A percentile compares a stretch with the other conserved stretches of the same genome.
Conservation (phyloP, 1,140 invertebrate genomes). For the Diuraphis noxia region DNA sequence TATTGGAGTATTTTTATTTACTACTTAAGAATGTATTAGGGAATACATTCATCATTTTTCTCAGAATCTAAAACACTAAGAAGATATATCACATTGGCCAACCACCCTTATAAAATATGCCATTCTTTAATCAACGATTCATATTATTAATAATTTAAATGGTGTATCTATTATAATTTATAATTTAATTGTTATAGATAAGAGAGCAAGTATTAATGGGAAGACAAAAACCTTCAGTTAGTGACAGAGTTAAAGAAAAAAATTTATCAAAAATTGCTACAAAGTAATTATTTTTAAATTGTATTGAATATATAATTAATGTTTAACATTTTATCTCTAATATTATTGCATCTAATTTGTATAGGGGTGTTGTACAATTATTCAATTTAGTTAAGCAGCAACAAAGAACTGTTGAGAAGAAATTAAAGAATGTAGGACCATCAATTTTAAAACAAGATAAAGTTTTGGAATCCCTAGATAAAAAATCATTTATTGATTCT, state of each 20-base stretch:
- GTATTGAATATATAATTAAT: background rate
- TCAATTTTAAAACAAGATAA: conserved; percentile 81
- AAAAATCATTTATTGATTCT: conserved; percentile 81
- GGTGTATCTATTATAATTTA: background rate
- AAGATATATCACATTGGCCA: no score
- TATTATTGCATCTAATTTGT: conserved; percentile 56
- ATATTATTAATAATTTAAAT: background rate
- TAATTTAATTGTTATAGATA: conserved; percentile 62
- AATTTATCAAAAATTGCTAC: conserved; percentile 81
- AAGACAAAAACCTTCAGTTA: conserved; percentile 73
- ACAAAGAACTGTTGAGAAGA: conserved; percentile 75
- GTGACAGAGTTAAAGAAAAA: conserved; percentile 75
- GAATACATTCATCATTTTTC: background rate
- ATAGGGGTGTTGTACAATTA: conserved; percentile 84
- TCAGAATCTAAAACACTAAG: no score
- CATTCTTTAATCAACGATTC: background rate
- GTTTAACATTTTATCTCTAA: background rate
- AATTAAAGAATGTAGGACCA: conserved; percentile 74
- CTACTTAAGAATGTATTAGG: background rate
- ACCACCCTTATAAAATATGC: background rate
- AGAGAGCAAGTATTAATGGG: conserved; percentile 68
- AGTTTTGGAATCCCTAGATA: conserved; percentile 79
- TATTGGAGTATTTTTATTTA: no score
- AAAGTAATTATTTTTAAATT: conserved; percentile 61
- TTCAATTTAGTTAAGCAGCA: conserved; percentile 88